Percentiles rank a stretch among this genome's conserved stretches.
phyloP scores from a whole-genome alignment of 1,140 invertebrate species.

The Neuroterus valhalla region DNA sequence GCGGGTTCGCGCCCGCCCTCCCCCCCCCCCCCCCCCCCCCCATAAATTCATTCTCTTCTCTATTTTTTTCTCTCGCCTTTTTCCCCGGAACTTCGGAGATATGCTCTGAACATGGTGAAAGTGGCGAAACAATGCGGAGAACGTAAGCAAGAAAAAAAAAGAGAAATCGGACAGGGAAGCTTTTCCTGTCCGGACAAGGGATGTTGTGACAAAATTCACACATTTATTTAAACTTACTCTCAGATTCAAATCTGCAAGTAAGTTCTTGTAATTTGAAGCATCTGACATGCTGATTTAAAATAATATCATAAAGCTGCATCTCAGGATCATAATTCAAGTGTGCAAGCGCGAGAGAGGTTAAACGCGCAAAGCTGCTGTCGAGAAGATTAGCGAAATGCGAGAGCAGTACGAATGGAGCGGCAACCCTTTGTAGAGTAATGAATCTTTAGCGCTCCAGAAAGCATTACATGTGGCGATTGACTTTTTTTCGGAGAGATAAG shows the following conservation, averaged over 20 bases:
- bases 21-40: slow-evolving; percentile 35
- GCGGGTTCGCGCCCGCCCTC: slow-evolving; percentile 39
- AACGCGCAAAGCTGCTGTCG: slow-evolving; percentile 29
- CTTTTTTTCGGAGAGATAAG: slow-evolving; percentile 18
- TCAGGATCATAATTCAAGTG: slow-evolving; percentile 13
- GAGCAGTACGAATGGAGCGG: slow-evolving; percentile 3
- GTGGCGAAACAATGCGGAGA: slow-evolving; percentile 66
- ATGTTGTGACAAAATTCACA: background rate
- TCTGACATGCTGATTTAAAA: slow-evolving; percentile 7
- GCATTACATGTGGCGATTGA: slow-evolving; percentile 18
- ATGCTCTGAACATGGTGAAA: slow-evolving; percentile 57
- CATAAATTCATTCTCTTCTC: slow-evolving; percentile 62
- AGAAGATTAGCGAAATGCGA: slow-evolving; percentile 30
- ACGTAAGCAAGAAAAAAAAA: slow-evolving; percentile 41
- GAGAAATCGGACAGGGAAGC: background rate
- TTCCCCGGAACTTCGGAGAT: slow-evolving; percentile 37
- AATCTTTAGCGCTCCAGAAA: slow-evolving; percentile 30
- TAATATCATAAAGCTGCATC: background rate
- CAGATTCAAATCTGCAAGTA: background rate
- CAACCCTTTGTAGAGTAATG: slow-evolving; percentile 28
- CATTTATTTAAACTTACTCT: background rate
- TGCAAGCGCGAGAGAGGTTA: slow-evolving; percentile 21
- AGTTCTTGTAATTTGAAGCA: background rate
- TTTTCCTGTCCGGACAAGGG: slow-evolving; percentile 6
- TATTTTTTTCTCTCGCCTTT: slow-evolving; percentile 59